Conservation (phyloP, 2,113 vertebrate genomes). For the Cyphomyrus plagiostoma region DNA sequence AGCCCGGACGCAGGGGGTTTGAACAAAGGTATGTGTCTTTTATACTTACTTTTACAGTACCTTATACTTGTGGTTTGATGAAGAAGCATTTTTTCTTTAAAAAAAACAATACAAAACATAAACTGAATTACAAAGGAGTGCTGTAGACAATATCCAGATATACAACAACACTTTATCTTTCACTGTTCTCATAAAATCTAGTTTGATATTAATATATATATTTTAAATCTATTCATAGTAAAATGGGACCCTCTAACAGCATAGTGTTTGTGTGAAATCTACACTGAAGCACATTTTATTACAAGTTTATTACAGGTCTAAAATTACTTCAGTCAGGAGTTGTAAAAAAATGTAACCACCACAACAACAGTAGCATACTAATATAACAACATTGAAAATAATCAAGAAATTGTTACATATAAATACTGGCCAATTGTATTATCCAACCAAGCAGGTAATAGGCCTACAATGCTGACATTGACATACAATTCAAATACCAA, state of each 20-base stretch:
- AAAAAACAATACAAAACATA: neutral
- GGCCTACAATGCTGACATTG: neutral
- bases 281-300: neutral
- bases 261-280: neutral
- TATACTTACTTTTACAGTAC: neutral
- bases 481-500: neutral
- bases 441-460: neutral
- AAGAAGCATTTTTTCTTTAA: neutral
- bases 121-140: neutral
- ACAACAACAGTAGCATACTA: neutral
- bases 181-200: neutral
- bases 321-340: neutral
- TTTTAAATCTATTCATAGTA: neutral
- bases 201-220: neutral
- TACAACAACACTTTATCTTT: neutral
- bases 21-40: constrained; percentile 24
- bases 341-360: neutral
- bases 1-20: neutral
- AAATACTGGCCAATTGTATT: neutral
- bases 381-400: neutral
- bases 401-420: neutral
- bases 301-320: neutral
- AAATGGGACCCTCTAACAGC: neutral
- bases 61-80: neutral
- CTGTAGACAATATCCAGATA: neutral